These are phyloP conservation scores for Tragelaphus oryx DNA, from an alignment of 2,797 vertebrate species.

Conservation along the genomic window DNA sequence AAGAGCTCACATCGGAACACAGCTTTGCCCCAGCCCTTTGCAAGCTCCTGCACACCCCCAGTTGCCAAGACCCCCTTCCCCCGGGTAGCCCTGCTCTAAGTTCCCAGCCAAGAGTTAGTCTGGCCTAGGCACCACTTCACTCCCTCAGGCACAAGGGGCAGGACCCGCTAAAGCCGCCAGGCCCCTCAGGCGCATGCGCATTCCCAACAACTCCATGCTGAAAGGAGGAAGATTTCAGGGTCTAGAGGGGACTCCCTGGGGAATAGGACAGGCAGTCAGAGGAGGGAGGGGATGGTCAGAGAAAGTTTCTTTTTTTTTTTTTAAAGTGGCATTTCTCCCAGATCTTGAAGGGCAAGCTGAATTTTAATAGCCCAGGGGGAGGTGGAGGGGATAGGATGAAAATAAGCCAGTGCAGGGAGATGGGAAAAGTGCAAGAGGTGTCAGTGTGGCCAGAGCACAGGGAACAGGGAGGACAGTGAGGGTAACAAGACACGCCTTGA, in stretches of 20 bases:
- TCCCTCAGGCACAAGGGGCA: background rate
- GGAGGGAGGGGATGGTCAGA: background rate
- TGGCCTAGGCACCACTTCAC: background rate
- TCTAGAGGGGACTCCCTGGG: background rate
- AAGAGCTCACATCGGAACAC: slow-evolving; percentile 61
- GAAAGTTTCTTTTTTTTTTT: background rate
- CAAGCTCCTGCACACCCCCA: slow-evolving; percentile 26
- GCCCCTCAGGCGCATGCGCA: slow-evolving; percentile 38
- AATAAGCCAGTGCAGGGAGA: background rate
- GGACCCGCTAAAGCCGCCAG: background rate
- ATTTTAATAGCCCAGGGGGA: background rate
- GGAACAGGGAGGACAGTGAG: background rate
- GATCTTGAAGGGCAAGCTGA: background rate
- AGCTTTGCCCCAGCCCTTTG: slow-evolving; percentile 39
- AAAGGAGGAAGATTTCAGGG: background rate
- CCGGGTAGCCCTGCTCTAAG: background rate
- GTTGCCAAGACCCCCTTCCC: background rate
- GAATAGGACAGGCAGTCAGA: background rate
- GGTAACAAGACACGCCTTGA: background rate
- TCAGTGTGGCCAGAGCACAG: background rate
- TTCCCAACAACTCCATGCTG: slow-evolving; percentile 37
- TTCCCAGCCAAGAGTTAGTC: background rate
- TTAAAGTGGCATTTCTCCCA: background rate
- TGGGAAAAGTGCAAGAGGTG: background rate
- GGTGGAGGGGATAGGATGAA: background rate